Evolutionary conservation across 2,888 invertebrate genomes (phyloP).

Genomic region (Limnephilus lunatus): DNA sequence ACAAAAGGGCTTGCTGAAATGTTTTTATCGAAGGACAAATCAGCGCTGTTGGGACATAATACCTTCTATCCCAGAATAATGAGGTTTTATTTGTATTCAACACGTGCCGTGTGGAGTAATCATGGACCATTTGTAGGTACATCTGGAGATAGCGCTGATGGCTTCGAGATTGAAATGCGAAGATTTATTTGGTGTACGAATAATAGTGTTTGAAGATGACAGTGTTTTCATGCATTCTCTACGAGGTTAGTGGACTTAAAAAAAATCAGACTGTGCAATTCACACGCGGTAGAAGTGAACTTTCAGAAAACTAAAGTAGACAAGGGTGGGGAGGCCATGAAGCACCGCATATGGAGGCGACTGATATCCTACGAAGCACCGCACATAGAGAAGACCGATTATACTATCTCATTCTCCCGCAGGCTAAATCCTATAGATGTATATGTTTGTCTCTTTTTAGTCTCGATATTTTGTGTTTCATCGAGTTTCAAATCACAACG

Average conservation of each 20-base stretch:
- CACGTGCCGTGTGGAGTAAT: neutral
- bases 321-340: no score
- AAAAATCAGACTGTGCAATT: neutral
- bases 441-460: no score
- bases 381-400: no score
- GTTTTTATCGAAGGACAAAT: neutral
- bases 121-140: neutral
- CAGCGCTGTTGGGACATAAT: neutral
- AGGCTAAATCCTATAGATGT: no score
- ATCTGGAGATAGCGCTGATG: neutral
- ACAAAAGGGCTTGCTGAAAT: neutral
- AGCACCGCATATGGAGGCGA: no score
- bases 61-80: neutral
- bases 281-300: no score
- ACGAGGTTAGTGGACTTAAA: neutral
- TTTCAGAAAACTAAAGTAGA: no score
- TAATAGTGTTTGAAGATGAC: neutral
- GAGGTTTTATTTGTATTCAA: neutral
- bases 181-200: no score
- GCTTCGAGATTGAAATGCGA: neutral
- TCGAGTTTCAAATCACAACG: no score
- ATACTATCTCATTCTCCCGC: no score
- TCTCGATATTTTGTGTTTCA: no score
- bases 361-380: no score
- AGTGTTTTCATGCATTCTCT: neutral